Percentiles rank a stretch among this genome's conserved stretches.
phyloP scores from a whole-genome alignment of 2,113 vertebrate genomes.

The Zosterops pallidus region DNA sequence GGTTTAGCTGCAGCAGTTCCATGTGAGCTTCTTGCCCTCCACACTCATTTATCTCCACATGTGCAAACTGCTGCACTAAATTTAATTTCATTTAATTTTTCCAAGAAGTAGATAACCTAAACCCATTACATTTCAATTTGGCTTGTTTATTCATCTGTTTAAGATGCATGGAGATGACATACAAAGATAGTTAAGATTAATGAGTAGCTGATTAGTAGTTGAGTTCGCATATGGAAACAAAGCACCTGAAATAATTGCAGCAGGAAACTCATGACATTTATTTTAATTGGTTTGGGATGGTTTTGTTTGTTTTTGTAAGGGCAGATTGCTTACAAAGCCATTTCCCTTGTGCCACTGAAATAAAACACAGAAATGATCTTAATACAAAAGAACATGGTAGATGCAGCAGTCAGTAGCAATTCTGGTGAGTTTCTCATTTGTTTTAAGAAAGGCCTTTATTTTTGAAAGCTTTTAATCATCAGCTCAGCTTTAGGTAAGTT shows the following conservation, averaged over 20 bases:
- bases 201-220: slow-evolving; percentile 28
- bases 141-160: slow-evolving; percentile 52
- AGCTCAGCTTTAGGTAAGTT: neutral
- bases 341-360: neutral
- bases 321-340: neutral
- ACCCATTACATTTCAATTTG: slow-evolving; percentile 41
- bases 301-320: neutral
- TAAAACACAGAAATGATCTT: neutral
- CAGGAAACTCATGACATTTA: slow-evolving; percentile 1
- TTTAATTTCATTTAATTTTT: slow-evolving; percentile 32
- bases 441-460: neutral
- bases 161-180: slow-evolving; percentile 38
- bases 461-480: neutral
- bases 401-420: neutral
- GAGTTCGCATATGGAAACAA: slow-evolving; percentile 22
- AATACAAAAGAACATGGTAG: neutral
- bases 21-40: neutral
- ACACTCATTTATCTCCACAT: neutral
- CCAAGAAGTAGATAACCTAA: neutral
- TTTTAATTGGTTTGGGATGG: slow-evolving; percentile 18
- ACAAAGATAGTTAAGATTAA: slow-evolving; percentile 58
- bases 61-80: neutral
- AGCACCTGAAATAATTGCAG: slow-evolving; percentile 47
- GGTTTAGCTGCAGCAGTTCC: neutral
- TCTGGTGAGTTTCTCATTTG: neutral